A percentile compares a stretch with the other conserved stretches of the same genome.
Evolutionary conservation across 1,140 invertebrate species (phyloP).

Genomic region (Hyles vespertilio): DNA sequence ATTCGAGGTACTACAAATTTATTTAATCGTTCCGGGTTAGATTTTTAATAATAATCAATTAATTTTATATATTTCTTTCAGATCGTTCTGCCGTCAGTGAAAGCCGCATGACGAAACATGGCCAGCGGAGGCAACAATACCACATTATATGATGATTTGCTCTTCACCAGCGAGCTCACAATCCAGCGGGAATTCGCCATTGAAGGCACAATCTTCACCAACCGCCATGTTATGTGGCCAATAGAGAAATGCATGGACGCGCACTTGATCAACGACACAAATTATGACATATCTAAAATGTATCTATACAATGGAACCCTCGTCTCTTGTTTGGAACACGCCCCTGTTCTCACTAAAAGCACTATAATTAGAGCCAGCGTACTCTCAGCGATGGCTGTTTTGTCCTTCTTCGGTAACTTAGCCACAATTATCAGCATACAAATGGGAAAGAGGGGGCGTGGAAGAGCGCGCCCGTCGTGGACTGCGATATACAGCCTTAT

Average conservation of each 20-base stretch:
- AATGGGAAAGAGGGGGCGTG: constrained; percentile 73
- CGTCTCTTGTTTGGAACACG: constrained; percentile 77
- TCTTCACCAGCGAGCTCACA: constrained; percentile 34
- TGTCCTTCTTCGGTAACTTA: constrained; percentile 85
- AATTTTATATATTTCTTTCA: constrained; percentile 35
- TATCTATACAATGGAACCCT: constrained; percentile 57
- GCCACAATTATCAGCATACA: constrained; percentile 86
- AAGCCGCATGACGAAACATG: constrained; percentile 63
- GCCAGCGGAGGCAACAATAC: constrained; percentile 60
- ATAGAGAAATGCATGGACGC: constrained; percentile 52
- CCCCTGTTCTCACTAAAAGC: constrained; percentile 77
- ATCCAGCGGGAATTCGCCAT: constrained; percentile 32
- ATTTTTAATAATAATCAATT: not conserved
- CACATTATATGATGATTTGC: constrained; percentile 52
- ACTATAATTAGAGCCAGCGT: constrained; percentile 80
- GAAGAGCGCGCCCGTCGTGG: constrained; percentile 77
- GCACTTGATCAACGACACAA: constrained; percentile 38
- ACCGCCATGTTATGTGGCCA: constrained; percentile 35
- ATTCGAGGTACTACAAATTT: no score
- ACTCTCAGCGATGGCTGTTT: constrained; percentile 79
- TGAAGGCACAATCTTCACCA: constrained; percentile 11
- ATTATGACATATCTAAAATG: constrained; percentile 31
- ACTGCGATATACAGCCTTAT: constrained; percentile 87
- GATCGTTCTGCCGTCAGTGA: constrained; percentile 20
- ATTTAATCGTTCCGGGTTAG: not conserved